These are phyloP conservation scores for Rapana venosa DNA, from an alignment of 2,888 invertebrate genomes.

Conservation along the genomic window DNA sequence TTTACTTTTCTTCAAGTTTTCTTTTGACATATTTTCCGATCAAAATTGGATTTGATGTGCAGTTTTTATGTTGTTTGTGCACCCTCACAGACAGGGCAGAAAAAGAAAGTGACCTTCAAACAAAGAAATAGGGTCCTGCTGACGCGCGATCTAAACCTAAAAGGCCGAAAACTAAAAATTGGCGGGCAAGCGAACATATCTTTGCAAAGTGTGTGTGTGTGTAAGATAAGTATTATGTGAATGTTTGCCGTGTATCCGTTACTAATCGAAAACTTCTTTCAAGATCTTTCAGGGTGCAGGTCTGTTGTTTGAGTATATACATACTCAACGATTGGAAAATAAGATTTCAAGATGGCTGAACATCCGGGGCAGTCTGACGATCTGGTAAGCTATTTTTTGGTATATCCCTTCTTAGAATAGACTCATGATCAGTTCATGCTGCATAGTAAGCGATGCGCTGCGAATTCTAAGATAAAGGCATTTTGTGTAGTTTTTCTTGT, in stretches of 20 bases:
- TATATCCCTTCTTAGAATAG: no score
- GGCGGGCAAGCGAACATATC: conserved; percentile 25
- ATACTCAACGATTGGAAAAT: neutral
- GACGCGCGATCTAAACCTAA: neutral
- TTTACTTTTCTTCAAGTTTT: neutral
- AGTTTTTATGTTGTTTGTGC: neutral
- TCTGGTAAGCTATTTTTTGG: neutral
- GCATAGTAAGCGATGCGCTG: no score
- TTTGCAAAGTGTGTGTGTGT: neutral
- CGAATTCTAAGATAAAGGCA: no score
- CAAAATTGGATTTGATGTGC: neutral
- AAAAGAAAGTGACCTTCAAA: neutral
- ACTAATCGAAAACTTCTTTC: neutral
- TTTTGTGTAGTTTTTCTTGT: no score
- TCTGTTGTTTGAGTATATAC: neutral
- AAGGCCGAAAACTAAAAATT: neutral
- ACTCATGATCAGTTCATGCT: no score
- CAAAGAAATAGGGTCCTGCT: neutral
- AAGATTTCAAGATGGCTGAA: neutral
- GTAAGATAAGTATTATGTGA: neutral
- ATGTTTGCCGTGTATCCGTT: neutral
- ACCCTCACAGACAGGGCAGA: conserved; percentile 16
- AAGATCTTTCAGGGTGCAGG: neutral
- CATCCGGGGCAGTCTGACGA: neutral
- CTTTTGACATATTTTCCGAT: neutral